These are phyloP conservation scores for Turritopsis rubra DNA, from an alignment of 30 jellyfish, hydroid and myxozoan species.

Conservation along the genomic window DNA sequence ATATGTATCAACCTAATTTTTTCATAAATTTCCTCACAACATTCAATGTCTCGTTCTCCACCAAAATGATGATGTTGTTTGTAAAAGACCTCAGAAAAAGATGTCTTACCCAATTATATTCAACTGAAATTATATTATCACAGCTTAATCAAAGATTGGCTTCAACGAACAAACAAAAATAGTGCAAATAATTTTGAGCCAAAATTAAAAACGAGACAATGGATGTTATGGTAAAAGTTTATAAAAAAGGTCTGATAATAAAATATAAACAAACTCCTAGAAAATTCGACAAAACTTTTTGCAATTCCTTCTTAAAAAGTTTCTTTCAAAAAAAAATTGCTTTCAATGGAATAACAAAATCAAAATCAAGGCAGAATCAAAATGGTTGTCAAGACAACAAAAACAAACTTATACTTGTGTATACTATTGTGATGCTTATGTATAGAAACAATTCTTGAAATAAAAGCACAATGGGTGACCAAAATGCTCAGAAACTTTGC, in stretches of 20 bases:
- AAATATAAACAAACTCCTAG: slow-evolving; percentile 4
- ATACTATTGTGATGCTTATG: not conserved
- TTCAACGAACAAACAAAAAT: not conserved
- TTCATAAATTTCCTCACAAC: not conserved
- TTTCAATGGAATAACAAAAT: not conserved
- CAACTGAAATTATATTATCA: not conserved
- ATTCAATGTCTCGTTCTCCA: not conserved
- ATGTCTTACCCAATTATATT: not conserved
- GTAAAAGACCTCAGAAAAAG: not conserved
- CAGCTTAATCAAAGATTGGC: not conserved
- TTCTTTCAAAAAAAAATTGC: not conserved
- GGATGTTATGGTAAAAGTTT: not conserved
- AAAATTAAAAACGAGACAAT: not conserved
- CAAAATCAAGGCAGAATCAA: not conserved
- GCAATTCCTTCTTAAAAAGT: not conserved
- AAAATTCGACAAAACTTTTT: not conserved
- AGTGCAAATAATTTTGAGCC: not conserved
- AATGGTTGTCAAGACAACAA: not conserved
- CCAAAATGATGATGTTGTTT: not conserved
- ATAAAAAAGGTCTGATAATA: not conserved
- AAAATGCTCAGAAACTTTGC: not conserved
- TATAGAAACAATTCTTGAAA: not conserved
- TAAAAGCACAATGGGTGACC: not conserved
- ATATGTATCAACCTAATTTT: not conserved
- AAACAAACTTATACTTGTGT: not conserved